Evolutionary conservation across 2,797 vertebrate species (phyloP), one percentile per base, ranked within the genome.

Genomic region (Enteromius paludinosus): DNA sequence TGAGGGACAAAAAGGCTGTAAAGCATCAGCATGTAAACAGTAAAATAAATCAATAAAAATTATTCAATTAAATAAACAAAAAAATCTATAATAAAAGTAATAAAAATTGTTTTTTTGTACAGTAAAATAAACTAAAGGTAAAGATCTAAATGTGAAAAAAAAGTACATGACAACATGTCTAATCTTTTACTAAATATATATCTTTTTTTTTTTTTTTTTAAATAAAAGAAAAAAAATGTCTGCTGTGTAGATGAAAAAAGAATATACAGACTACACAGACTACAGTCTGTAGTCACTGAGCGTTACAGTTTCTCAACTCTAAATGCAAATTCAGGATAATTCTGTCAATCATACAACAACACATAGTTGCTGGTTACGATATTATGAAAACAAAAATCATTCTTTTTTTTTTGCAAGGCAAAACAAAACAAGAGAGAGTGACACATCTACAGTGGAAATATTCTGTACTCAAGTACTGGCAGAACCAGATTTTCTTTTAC

Each of bases 321-420:
- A 45, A 18, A 28, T 28, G 15, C 33, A 78, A 52, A 66, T 52
- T 38, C 33, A 49, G 35, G 75, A 65, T 78, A 78, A 65, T 18
- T 43, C 14, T 49, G 17, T 35, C 28, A 78, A 49, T 33, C 20
- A 78, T 52, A 65, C 33, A 47, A 64, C 33, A 0, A 25, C 54
- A 59, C 10, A 25, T 4, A 18, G 20, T 33, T 49, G 5, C 33
- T 78, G 12, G 43, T 66, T 66, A 10, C 23, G 7, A 78, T 49
- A 52, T 33, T 7, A 41, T 41, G 3, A 41, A 41, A 64, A 64
- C 0, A 8, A 64, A 64, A 18, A 2, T n/a, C 0, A 0, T 30
- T 30, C 3, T n/a, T n/a, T n/a, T 1, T 10, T 14, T 23, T 56
- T 23, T 23, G 49, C 6, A 25, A 25, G 11, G 23, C 41, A 77